A percentile compares a stretch with the other conserved stretches of the same genome.
Conservation (phyloP, 1,140 invertebrate genomes). For the Scaptomyza hsui region DNA sequence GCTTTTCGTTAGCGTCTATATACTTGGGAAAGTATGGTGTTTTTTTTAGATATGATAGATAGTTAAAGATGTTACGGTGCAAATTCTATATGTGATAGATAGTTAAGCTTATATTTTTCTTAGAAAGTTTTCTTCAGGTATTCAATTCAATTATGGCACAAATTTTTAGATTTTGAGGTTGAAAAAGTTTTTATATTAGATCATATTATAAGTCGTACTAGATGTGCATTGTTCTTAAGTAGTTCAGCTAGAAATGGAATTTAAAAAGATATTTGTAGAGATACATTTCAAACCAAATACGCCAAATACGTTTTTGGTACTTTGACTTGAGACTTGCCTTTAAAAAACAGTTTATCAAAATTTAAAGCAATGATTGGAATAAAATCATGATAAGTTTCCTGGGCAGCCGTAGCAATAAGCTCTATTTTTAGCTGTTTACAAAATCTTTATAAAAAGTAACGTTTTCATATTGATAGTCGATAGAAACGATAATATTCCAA, state of each 20-base stretch:
- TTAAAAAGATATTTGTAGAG: background rate
- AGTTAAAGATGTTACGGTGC: conserved; percentile 5
- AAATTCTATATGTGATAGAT: conserved; percentile 6
- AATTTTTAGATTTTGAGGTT: conserved; percentile 14
- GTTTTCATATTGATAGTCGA: no score
- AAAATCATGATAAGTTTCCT: no score
- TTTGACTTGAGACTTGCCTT: background rate
- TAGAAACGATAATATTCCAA: no score
- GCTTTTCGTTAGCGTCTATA: background rate
- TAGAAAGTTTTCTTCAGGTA: conserved; percentile 56
- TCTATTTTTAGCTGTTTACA: no score
- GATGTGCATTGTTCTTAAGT: conserved; percentile 25
- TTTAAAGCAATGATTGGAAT: no score
- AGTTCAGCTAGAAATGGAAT: conserved; percentile 9
- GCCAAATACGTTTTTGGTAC: no score
- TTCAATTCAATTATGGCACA: conserved; percentile 45
- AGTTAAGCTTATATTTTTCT: conserved; percentile 21
- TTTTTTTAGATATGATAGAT: conserved; percentile 39
- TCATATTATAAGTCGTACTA: background rate
- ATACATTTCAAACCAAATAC: no score
- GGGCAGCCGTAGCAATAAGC: no score
- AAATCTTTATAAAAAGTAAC: no score
- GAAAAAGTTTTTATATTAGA: background rate
- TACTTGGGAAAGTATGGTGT: conserved; percentile 18
- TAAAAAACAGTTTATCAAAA: no score